phyloP scores from a whole-genome alignment of 1,140 invertebrate genomes.

The Marisa cornuarietis region DNA sequence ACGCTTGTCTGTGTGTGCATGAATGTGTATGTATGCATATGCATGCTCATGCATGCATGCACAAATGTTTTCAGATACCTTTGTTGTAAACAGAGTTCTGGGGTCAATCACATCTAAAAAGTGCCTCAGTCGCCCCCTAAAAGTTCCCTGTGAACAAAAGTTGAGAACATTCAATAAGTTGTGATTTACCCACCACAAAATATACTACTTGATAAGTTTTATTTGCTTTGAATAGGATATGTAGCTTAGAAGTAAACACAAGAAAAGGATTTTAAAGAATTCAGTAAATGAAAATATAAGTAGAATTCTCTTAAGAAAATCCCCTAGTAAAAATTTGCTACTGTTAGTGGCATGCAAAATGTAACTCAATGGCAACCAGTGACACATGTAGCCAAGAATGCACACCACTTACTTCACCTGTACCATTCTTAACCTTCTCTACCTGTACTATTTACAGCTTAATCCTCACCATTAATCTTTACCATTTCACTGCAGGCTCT shows the following conservation, averaged over 20 bases:
- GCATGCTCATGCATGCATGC: background rate
- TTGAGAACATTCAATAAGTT: constrained; percentile 12
- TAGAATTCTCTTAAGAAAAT: background rate
- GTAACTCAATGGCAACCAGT: no score
- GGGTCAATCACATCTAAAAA: constrained; percentile 39
- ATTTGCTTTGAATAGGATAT: background rate
- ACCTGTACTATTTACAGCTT: no score
- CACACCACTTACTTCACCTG: no score
- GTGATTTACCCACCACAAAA: background rate
- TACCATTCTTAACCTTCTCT: no score
- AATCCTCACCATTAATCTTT: no score
- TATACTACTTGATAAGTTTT: background rate
- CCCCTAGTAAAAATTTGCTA: background rate
- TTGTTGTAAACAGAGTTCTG: constrained; percentile 31
- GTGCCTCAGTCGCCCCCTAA: constrained; percentile 63
- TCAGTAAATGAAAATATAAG: background rate
- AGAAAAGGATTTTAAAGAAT: background rate
- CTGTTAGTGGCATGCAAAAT: no score
- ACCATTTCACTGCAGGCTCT: no score
- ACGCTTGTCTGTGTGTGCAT: background rate
- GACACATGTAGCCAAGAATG: no score
- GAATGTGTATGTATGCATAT: no score
- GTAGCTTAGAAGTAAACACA: background rate
- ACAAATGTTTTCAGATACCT: constrained; percentile 1
- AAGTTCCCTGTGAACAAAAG: constrained; percentile 60